phyloP scores from a whole-genome alignment of 2,113 vertebrate genomes.

The Cheilinus undulatus region DNA sequence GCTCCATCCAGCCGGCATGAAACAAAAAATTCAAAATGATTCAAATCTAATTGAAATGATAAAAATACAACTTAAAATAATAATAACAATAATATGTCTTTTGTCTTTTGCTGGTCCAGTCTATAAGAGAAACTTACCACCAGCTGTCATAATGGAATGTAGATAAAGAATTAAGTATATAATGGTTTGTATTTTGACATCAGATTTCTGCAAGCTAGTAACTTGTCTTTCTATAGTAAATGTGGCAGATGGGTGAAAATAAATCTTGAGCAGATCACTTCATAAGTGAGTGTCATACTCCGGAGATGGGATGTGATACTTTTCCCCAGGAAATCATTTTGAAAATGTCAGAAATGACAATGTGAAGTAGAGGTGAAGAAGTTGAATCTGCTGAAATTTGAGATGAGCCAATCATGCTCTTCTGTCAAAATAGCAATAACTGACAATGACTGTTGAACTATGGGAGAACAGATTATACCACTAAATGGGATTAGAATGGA shows the following conservation, averaged over 20 bases:
- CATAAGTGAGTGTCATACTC: constrained; percentile 24
- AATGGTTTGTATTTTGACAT: constrained; percentile 41
- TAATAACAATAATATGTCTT: too few species aligned
- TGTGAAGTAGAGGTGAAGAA: constrained; percentile 24
- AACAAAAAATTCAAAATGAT: too few species aligned
- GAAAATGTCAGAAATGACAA: constrained; percentile 22
- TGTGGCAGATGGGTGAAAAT: constrained; percentile 24
- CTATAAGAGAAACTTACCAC: background rate
- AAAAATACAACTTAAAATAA: too few species aligned
- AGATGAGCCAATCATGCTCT: constrained; percentile 21
- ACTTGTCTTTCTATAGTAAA: constrained; percentile 48
- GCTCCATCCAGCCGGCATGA: too few species aligned
- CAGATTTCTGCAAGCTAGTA: constrained; percentile 17
- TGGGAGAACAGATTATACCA: constrained; percentile 33
- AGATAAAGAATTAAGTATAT: background rate
- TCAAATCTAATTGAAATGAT: too few species aligned
- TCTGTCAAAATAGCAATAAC: constrained; percentile 23
- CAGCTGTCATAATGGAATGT: background rate
- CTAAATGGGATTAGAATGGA: constrained; percentile 55
- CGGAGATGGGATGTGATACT: background rate
- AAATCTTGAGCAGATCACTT: constrained; percentile 37
- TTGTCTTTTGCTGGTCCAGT: background rate
- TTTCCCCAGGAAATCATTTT: constrained; percentile 19
- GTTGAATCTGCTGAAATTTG: constrained; percentile 22
- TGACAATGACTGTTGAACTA: constrained; percentile 33